Conservation (phyloP, 2,797 vertebrate species). For the Tauraco hartlaubi region DNA sequence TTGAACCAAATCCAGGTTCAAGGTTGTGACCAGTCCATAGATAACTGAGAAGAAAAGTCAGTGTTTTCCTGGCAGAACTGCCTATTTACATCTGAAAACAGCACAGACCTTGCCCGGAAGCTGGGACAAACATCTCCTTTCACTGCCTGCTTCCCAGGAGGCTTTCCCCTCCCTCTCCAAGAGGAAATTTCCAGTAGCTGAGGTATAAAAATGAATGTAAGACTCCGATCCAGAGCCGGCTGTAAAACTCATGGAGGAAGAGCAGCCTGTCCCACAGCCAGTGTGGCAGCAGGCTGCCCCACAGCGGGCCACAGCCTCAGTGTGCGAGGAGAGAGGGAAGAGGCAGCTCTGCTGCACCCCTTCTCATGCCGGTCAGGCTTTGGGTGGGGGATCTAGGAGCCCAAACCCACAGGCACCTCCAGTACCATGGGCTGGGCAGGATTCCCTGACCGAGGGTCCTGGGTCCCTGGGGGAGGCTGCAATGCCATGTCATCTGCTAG, state of each 20-base stretch:
- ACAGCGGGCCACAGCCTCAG: not conserved
- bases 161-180: not conserved
- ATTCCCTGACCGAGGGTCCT: not conserved
- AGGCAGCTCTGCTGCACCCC: not conserved
- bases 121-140: conserved; percentile 21
- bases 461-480: rapidly evolving
- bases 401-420: not conserved
- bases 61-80: not conserved
- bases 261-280: rapidly evolving
- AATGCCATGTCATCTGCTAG: not conserved
- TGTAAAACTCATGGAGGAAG: not conserved
- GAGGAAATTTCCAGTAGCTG: conserved; percentile 30
- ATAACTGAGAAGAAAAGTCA: conserved; percentile 30
- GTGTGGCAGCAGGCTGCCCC: not conserved
- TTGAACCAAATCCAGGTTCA: conserved; percentile 17
- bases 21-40: not conserved
- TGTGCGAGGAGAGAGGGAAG: not conserved
- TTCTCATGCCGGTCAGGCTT: not conserved
- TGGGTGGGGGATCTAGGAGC: not conserved
- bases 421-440: not conserved
- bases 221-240: not conserved
- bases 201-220: conserved; percentile 5
- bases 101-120: not conserved
- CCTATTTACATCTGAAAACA: conserved; percentile 56
- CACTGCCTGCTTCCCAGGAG: conserved; percentile 14